Conservation (phyloP, 1,140 invertebrate species). For the Temnothorax curvispinosus region DNA sequence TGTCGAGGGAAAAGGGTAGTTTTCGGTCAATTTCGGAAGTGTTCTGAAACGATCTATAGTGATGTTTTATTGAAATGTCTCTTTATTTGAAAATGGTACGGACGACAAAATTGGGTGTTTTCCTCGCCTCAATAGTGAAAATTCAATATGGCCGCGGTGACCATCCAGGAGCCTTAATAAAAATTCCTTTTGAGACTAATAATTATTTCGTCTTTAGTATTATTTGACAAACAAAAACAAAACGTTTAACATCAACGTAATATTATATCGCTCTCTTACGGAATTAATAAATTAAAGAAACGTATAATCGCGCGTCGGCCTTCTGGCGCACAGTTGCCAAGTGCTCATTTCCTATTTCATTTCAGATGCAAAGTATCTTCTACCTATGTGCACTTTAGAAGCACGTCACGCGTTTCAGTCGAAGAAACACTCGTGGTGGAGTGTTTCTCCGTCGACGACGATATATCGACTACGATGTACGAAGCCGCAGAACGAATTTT, state of each 20-base stretch:
- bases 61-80: no score
- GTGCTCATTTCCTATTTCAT: conserved; percentile 82
- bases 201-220: not conserved
- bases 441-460: not conserved
- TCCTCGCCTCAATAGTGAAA: no score
- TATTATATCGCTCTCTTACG: not conserved
- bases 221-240: not conserved
- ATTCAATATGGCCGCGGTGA: no score
- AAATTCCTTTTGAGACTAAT: not conserved
- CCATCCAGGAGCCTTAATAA: no score
- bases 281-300: conserved; percentile 49
- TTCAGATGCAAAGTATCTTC: conserved; percentile 81
- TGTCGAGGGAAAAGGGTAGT: no score
- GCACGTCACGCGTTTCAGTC: conserved; percentile 33
- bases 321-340: conserved; percentile 77
- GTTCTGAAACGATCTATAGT: no score
- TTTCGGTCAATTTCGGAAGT: no score
- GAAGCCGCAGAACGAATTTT: conserved; percentile 67
- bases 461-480: conserved; percentile 17
- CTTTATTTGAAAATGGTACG: no score
- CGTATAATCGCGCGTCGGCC: conserved; percentile 67
- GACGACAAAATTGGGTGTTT: no score
- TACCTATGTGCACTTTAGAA: conserved; percentile 63
- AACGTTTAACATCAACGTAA: not conserved
- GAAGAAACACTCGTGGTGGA: not conserved